phyloP scores from a whole-genome alignment of 2,113 vertebrate genomes.

The Lipophrys pholis region DNA sequence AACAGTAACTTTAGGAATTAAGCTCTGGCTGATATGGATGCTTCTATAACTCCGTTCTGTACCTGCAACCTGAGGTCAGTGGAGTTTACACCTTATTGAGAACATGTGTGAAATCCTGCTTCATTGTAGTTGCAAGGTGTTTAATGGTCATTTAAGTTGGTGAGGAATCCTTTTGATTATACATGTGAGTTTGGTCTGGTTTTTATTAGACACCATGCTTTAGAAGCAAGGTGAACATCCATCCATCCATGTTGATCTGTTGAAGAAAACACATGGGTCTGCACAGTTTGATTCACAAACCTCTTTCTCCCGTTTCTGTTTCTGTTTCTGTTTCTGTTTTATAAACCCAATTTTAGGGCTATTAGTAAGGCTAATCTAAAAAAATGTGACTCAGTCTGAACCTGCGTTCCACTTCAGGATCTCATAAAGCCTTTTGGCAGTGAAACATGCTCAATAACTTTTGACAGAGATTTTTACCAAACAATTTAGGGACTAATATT shows the following conservation, averaged over 20 bases:
- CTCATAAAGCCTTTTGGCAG: slow-evolving; percentile 62
- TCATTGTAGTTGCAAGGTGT: too few relatives aligned
- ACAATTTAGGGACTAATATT: slow-evolving; percentile 52
- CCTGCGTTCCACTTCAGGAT: slow-evolving; percentile 39
- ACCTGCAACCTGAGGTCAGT: too few relatives aligned
- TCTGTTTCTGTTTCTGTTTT: slow-evolving; percentile 35
- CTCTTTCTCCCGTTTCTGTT: slow-evolving; percentile 27
- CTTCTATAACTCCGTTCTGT: too few relatives aligned
- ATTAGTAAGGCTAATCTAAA: slow-evolving; percentile 45
- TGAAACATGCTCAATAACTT: slow-evolving; percentile 33
- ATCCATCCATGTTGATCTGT: slow-evolving; percentile 13
- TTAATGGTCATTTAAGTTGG: too few relatives aligned
- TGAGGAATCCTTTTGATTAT: too few relatives aligned
- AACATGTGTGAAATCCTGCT: too few relatives aligned
- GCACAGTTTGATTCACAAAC: slow-evolving; percentile 23
- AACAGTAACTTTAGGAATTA: too few relatives aligned
- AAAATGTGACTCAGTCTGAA: slow-evolving; percentile 52
- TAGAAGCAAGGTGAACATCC: too few relatives aligned
- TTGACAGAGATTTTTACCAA: slow-evolving; percentile 52
- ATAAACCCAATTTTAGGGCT: slow-evolving; percentile 48
- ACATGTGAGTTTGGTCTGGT: too few relatives aligned
- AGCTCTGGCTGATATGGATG: too few relatives aligned
- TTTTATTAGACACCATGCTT: too few relatives aligned
- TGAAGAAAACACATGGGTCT: slow-evolving; percentile 26
- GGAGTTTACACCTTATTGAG: too few relatives aligned